Evolutionary conservation across 2,888 invertebrate species (phyloP).

Genomic region (Helleia helle): DNA sequence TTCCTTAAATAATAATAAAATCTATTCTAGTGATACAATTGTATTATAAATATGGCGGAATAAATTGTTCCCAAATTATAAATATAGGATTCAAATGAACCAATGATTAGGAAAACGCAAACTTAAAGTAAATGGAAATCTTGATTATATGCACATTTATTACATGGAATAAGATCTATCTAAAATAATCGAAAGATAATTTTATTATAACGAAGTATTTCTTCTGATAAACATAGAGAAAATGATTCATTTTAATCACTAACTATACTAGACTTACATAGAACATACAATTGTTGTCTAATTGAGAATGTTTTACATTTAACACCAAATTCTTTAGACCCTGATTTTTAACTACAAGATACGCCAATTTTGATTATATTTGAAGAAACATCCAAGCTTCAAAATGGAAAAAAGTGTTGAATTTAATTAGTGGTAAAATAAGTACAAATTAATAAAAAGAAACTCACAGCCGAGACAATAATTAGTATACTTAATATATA

Average conservation of each 20-base stretch:
- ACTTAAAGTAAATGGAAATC: not conserved
- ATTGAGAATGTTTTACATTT: constrained; percentile 45
- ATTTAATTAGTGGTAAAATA: no score
- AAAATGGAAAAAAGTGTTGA: no score
- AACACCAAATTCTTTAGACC: constrained; percentile 50
- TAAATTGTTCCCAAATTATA: constrained; percentile 7
- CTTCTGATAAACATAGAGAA: not conserved
- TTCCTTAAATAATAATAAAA: constrained; percentile 15
- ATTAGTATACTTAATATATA: constrained; percentile 8
- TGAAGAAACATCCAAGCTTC: not conserved
- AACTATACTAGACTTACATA: constrained; percentile 5
- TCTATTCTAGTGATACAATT: constrained; percentile 7
- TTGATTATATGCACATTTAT: not conserved
- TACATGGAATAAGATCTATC: not conserved
- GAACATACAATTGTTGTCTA: constrained; percentile 25
- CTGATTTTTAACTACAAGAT: constrained; percentile 49
- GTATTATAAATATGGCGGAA: not conserved
- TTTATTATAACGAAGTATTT: not conserved
- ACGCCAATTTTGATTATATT: constrained; percentile 4
- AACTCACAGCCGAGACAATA: constrained; percentile 4
- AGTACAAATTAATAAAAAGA: no score
- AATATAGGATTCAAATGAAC: not conserved
- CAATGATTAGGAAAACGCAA: not conserved
- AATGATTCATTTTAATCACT: not conserved
- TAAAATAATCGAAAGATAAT: no score